Conservation (phyloP, 2,797 vertebrate genomes). For the Ptychadena robeensis region DNA sequence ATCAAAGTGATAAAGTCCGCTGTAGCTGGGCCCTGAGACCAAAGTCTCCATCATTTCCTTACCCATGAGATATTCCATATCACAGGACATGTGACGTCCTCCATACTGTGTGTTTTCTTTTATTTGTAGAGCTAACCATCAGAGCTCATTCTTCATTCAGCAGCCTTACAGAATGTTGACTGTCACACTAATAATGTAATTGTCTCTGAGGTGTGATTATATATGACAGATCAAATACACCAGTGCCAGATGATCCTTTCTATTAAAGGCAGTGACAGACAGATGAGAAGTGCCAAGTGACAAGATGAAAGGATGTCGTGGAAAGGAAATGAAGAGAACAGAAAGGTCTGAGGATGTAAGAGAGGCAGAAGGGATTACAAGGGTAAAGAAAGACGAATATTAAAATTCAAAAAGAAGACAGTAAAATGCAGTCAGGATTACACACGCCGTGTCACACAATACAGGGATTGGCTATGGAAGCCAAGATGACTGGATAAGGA, state of each 20-base stretch:
- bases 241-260: constrained; percentile 45
- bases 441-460: background rate
- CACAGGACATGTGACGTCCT: background rate
- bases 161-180: constrained; percentile 23
- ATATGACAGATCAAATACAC: constrained; percentile 60
- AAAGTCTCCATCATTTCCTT: background rate
- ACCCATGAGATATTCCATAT: background rate
- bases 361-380: constrained; percentile 28
- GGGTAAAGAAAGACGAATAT: constrained; percentile 9
- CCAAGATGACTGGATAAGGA: background rate
- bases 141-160: constrained; percentile 15
- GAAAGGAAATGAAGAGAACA: constrained; percentile 9
- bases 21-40: background rate
- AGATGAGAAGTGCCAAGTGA: constrained; percentile 37
- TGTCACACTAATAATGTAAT: constrained; percentile 58
- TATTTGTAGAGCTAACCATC: constrained; percentile 7
- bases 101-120: background rate
- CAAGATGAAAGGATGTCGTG: constrained; percentile 35
- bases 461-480: background rate
- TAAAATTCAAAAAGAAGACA: background rate
- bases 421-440: background rate
- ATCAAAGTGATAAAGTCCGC: background rate
- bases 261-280: constrained; percentile 52
- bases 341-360: constrained; percentile 15
- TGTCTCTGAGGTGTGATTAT: constrained; percentile 54